Base-by-base conservation (phyloP, 2,113 vertebrate species). In the Hemiscyllium ocellatum region DNA sequence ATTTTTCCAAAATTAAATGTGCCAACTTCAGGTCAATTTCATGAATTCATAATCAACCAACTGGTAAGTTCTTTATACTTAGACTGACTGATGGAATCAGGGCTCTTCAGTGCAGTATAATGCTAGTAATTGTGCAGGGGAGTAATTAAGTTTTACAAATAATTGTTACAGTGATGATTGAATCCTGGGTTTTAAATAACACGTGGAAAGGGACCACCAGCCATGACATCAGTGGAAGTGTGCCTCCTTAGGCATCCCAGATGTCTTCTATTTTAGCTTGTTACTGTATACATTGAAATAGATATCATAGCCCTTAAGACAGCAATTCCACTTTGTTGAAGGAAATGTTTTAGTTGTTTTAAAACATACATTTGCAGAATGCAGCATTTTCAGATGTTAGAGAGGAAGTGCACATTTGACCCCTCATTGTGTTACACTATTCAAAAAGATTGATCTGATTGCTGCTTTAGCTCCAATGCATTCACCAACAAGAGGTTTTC, bases 31-130 rank as follows among this genome's bases (percentile, higher is more conserved):
- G 90, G 90, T 93, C 90, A 93, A 65, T 66, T 93, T 66, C 61
- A 91, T 91, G 89, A 91, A 91, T 91, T 65, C 56, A 93, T 66
- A 93, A 93, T 93, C 61, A 61, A 68, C 61, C 56, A 93, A 66
- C 29, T n/a, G 33, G 29, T 66, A 61, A 61, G 22, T 26, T 52
- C 86, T 29, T 66, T 66, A 29, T n/a, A n/a, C 13, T 93, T 17
- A 93, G 90, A 66, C 33, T 93, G 90, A 93, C 17, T 93, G 56
- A 93, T 66, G 33, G 1, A 4, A 19, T n/a, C 33, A 66, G 13
- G 61, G n/a, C 66, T 68, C 17, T 66, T 66, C 90, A 68, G 33
- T 66, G 4, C 8, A 66, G n/a, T 66, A 37, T 5, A 68, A 66
- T 93, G 61, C 6, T 37, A 66, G 37, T 37, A 93, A 37, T 66